Evolutionary conservation across 2,797 vertebrate genomes (phyloP), one percentile per base, ranked within the genome.

Genomic region (Eulemur mongoz): DNA sequence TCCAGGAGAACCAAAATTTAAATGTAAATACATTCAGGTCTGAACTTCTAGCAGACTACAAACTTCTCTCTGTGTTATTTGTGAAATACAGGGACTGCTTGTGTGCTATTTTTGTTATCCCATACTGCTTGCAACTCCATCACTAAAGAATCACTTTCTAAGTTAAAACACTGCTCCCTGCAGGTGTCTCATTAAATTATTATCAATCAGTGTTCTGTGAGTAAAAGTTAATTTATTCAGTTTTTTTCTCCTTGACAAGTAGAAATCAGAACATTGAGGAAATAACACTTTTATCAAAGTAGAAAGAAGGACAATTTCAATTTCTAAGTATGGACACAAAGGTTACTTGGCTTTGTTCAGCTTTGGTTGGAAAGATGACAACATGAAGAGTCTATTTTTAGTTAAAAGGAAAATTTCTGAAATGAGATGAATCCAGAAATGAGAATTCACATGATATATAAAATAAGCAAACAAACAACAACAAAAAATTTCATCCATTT

Each of bases 141-240:
- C 65, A 76, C 38, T 59, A 54, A 86, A 76, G 35, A 85, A 82
- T 32, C n/a, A 69, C 43, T 89, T 94, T 85, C 45, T 75, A 91
- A 76, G 72, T 90, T 61, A 94, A 93, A 96, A 61, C 22, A 65
- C 15, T 90, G 38, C 23, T 82, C 87, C 76, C n/a, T 94, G 30
- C 30, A 80, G 35, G 63, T 80, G 50, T 76, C n/a, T 90, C 73
- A 86, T 93, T 96, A 93, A 93, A 95, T 86, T 89, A 85, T 79
- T 95, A 85, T 79, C 70, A 92, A 43, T 88, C 14, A 61, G 12
- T 78, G 50, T 82, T 89, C 57, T 88, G 30, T 93, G 91, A 86
- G 43, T 72, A 84, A 91, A 93, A 94, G 57, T 75, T 93, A 93
- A 93, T 94, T 80, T 86, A 61, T 80, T 87, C 65, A 40, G 18